These are phyloP conservation scores for Helicoverpa assulta DNA, from an alignment of 2,888 invertebrate genomes.

Conservation along the genomic window DNA sequence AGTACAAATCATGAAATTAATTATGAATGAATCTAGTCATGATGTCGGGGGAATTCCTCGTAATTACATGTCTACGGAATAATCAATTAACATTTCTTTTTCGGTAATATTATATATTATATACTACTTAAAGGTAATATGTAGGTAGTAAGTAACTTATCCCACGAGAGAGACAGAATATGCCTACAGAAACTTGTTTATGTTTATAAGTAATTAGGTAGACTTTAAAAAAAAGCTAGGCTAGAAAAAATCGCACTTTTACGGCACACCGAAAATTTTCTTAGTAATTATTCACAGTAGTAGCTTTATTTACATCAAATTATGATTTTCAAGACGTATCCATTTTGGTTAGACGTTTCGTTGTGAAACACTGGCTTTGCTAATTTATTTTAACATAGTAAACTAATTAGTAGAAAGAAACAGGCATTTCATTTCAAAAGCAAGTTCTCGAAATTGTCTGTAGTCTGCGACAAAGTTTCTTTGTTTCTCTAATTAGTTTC, in stretches of 20 bases:
- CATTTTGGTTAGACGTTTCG: background rate
- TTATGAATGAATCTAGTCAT: conserved; percentile 49
- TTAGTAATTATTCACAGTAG: background rate
- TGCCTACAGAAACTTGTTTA: background rate
- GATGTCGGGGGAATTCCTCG: conserved; percentile 28
- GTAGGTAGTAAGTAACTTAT: background rate
- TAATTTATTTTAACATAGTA: conserved; percentile 31
- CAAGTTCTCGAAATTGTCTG: conserved; percentile 21
- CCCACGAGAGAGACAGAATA: background rate
- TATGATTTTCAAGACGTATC: background rate
- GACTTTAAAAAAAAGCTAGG: too few relatives aligned
- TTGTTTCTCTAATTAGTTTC: conserved; percentile 46
- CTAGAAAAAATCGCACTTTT: too few relatives aligned
- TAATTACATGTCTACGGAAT: conserved; percentile 9
- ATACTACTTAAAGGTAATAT: background rate
- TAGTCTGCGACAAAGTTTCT: conserved; percentile 29
- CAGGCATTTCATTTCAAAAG: conserved; percentile 26
- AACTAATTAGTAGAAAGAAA: conserved; percentile 26
- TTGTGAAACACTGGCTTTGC: background rate
- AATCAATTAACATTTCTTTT: conserved; percentile 11
- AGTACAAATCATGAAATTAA: conserved; percentile 55
- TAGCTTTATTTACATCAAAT: background rate
- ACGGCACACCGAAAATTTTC: too few relatives aligned
- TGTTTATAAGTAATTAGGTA: too few relatives aligned
- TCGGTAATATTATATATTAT: background rate